phyloP scores from a whole-genome alignment of 2,113 vertebrate genomes.

The Bothrops jararaca region DNA sequence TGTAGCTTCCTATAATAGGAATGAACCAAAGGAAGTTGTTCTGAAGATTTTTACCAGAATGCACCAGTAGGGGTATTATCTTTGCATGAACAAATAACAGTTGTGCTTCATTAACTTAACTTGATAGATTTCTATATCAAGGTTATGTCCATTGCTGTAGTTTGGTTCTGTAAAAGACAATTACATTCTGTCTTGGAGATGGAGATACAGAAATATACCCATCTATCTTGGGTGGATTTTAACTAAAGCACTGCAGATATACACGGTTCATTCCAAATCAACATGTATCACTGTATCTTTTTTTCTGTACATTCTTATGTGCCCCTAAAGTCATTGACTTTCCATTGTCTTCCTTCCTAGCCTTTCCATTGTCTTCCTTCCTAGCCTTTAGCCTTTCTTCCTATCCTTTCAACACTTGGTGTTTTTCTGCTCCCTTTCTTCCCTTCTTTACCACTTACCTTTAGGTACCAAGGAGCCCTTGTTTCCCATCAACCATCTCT shows the following conservation, averaged over 20 bases:
- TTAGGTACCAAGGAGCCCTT: background rate
- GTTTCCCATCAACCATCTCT: background rate
- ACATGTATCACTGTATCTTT: background rate
- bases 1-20: background rate
- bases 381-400: background rate
- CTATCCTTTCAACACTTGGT: background rate
- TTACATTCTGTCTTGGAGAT: background rate
- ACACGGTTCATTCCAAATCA: background rate
- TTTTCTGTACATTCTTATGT: background rate
- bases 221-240: background rate
- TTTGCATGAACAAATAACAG: slow-evolving; percentile 5
- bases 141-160: background rate
- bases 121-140: slow-evolving; percentile 17
- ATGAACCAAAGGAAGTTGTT: slow-evolving; percentile 4
- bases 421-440: background rate
- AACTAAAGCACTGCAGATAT: background rate
- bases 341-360: background rate
- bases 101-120: slow-evolving; percentile 11
- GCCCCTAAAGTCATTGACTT: background rate
- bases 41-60: slow-evolving; percentile 19
- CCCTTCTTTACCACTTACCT: background rate
- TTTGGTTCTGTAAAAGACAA: background rate
- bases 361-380: background rate
- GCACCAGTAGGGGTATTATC: background rate
- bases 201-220: background rate